Evolutionary conservation across 1,140 invertebrate genomes (phyloP), one percentile per base, ranked within the genome.

Genomic region (Scaptomyza montana): DNA sequence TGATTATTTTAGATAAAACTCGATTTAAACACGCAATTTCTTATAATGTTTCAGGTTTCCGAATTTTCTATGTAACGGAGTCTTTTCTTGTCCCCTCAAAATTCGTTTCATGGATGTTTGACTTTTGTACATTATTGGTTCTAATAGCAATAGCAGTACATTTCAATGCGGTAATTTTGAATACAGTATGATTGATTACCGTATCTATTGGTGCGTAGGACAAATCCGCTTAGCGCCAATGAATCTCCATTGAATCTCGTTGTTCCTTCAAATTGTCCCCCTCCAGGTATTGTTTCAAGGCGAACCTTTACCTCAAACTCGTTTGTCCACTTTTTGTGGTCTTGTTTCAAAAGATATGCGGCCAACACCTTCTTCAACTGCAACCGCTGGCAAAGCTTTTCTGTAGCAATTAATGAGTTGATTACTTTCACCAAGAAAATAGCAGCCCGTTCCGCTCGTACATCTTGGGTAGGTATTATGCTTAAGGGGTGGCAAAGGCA

Each of bases 281-380:
- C 5, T 2, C 79, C 78, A 0, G 74, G 79, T 1, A 2, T 4
- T 0, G 74, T 74, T 19, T 19, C 13, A 0, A 81, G 1, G 3
- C 62, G 69, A 0, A 80, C 69, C 10, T 74, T 65, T 1, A 80
- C 60, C 4, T 73, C 62, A 45, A 51, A 45, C 7, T 61, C 49
- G 0, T 28, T 25, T 25, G 21, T 3, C 3, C 2, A 13, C 5
- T 55, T 0, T 7, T 63, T 33, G 0, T 43, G 2, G 5, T 10
- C 3, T 0, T 30, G 30, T 8, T 21, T 8, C 2, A 25, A 13
- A 4, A 28, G 8, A 39, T 67, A 95, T 92, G 55, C 98, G 95
- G 0, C 92, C 93, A 21, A 21, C 2, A 80, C 16, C 0, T 13
- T 9, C 0, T 33, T 4, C 2, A 82, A 8, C 0, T 5, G 0